Evolutionary conservation across 2,113 vertebrate species (phyloP).

Genomic region (Panthera leo): DNA sequence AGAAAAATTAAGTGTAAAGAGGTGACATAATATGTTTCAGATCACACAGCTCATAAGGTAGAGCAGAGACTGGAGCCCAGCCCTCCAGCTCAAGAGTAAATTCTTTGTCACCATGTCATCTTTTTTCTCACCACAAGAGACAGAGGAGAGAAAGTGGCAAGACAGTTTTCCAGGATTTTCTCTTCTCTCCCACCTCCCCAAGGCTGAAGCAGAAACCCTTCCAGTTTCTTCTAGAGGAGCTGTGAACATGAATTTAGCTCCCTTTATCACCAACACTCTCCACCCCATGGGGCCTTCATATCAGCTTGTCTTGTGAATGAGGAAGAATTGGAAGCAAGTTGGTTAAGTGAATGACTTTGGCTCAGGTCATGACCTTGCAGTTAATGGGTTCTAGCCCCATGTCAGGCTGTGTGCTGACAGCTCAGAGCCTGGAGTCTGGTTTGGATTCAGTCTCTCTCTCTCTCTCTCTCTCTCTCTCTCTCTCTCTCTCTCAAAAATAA

Average conservation of each 20-base stretch:
- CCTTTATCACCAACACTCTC: background rate
- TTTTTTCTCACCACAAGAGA: background rate
- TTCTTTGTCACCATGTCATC: background rate
- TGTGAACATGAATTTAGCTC: background rate
- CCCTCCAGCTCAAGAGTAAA: background rate
- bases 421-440: too few relatives aligned
- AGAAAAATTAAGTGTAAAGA: background rate
- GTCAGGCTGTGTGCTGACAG: too few relatives aligned
- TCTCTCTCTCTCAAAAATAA: too few relatives aligned
- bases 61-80: background rate
- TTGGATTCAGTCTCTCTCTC: too few relatives aligned
- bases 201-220: background rate
- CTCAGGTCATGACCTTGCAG: too few relatives aligned
- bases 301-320: conserved; percentile 24
- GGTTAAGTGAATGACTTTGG: too few relatives aligned
- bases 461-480: too few relatives aligned
- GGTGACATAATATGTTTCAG: background rate
- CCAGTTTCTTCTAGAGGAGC: background rate
- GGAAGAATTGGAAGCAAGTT: background rate
- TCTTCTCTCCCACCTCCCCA: background rate
- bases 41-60: background rate
- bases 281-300: background rate
- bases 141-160: background rate
- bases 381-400: too few relatives aligned
- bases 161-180: background rate